A percentile compares a stretch with the other conserved stretches of the same genome.
Evolutionary conservation across 2,888 invertebrate species (phyloP).

Genomic region (Nymphalis c-album): DNA sequence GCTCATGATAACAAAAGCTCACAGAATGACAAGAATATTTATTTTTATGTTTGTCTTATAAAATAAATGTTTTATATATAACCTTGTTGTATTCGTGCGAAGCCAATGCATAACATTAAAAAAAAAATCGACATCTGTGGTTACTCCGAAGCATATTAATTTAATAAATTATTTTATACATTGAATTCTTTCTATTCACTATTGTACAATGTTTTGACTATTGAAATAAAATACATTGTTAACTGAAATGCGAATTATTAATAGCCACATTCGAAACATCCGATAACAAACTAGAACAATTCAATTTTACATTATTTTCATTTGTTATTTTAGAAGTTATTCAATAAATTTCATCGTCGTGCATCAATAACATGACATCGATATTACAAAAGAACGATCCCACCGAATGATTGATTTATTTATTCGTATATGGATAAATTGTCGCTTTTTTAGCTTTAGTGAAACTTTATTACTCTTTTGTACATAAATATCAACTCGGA

Average conservation of each 20-base stretch:
- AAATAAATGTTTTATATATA: too few relatives aligned
- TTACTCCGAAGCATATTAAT: too few relatives aligned
- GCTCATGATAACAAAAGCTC: too few relatives aligned
- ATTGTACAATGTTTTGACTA: background rate
- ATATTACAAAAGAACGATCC: conserved; percentile 27
- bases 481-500: conserved; percentile 26
- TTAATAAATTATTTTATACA: too few relatives aligned
- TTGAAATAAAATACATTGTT: background rate
- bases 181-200: background rate
- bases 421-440: conserved; percentile 25
- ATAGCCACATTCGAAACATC: background rate
- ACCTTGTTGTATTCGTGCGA: too few relatives aligned
- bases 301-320: conserved; percentile 8
- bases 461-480: conserved; percentile 31
- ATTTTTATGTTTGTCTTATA: too few relatives aligned
- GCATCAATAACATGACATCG: conserved; percentile 20
- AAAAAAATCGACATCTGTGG: too few relatives aligned
- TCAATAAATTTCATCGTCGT: conserved; percentile 24
- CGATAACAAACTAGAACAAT: conserved; percentile 1
- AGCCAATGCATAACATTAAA: too few relatives aligned
- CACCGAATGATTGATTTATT: conserved; percentile 30
- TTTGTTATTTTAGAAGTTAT: conserved; percentile 25
- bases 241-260: conserved; percentile 5
- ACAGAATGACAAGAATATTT: too few relatives aligned
- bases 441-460: conserved; percentile 32